Base-by-base conservation (phyloP, 2,113 vertebrate species). In the Catharus bicknelli region DNA sequence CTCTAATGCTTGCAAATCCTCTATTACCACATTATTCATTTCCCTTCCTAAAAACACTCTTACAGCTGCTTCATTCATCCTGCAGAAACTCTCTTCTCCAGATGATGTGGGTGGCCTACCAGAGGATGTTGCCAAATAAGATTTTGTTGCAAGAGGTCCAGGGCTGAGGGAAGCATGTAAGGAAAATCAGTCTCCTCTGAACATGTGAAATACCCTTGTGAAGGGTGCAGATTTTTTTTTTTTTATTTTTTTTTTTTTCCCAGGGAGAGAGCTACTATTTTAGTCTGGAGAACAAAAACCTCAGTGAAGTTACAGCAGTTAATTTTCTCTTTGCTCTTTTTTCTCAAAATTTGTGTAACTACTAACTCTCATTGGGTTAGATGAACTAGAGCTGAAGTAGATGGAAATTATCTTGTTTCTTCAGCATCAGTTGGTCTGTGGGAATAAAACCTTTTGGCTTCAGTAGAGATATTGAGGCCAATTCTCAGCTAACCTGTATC, bases 41-140 rank as follows among this genome's bases (percentile, higher is more conserved):
- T 75, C 61, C 63, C 73, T 75, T 38, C 75, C 88, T 61, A 79
- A 73, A 89, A 90, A 62, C 84, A 47, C 64, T 87, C 86, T 32
- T 66, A 86, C 96, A 97, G 93, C 90, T 96, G 94, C 72, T 94
- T 83, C 82, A 93, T 93, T 95, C 66, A 94, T 58, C 63, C 77
- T 51, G 36, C 67, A 72, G 93, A 92, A 95, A 94, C 45, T 59
- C 83, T 79, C 86, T 89, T 93, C 80, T 91, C 93, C 95, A 95
- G 94, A 96, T 92, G 93, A 86, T 38, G 5, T 40, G 87, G n/a
- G 75, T 79, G 86, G 83, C 53, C 78, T 81, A 86, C 57, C 6
- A 0, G 57, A 78, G 68, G 30, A 70, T 13, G 27, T 66, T 2
- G 63, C 84, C 92, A 94, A 86, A 86, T 83, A 48, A 57, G 67